These are phyloP conservation scores for Actinia equina DNA, from an alignment of 64 coral and sea anemone species.

Conservation along the genomic window DNA sequence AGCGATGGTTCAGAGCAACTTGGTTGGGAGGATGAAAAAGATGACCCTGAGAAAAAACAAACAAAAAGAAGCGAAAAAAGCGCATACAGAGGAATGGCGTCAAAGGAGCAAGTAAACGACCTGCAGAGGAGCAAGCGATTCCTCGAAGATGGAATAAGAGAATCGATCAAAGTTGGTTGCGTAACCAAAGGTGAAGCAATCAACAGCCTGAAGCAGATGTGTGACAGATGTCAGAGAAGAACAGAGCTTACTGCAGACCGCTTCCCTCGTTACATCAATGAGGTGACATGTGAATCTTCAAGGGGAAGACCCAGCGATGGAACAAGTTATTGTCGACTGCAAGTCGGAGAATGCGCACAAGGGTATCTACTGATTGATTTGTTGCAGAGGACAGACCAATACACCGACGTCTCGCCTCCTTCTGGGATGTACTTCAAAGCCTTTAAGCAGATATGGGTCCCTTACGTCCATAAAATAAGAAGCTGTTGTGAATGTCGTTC, in stretches of 20 bases:
- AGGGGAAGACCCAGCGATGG: background rate
- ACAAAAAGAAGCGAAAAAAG: background rate
- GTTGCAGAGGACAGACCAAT: constrained; percentile 25
- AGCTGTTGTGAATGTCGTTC: constrained; percentile 68
- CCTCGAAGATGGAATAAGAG: background rate
- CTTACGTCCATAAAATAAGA: constrained; percentile 9
- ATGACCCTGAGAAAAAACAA: background rate
- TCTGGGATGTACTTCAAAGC: background rate
- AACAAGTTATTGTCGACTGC: background rate
- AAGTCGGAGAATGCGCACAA: constrained; percentile 23
- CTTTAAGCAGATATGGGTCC: constrained; percentile 48
- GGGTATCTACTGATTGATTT: constrained; percentile 24
- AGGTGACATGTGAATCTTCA: constrained; percentile 33
- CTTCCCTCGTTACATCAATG: constrained; percentile 48
- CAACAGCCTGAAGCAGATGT: constrained; percentile 10
- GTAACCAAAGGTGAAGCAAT: background rate
- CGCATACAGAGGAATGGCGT: background rate
- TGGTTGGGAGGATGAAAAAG: background rate
- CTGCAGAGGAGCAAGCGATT: background rate
- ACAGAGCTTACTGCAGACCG: constrained; percentile 23
- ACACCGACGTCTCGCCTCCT: background rate
- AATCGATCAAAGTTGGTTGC: background rate
- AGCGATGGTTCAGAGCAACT: background rate
- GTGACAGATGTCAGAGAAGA: constrained; percentile 43
- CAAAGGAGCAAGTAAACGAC: background rate